Evolutionary conservation across 2,797 vertebrate genomes (phyloP).

Genomic region (Malacoraja senta): DNA sequence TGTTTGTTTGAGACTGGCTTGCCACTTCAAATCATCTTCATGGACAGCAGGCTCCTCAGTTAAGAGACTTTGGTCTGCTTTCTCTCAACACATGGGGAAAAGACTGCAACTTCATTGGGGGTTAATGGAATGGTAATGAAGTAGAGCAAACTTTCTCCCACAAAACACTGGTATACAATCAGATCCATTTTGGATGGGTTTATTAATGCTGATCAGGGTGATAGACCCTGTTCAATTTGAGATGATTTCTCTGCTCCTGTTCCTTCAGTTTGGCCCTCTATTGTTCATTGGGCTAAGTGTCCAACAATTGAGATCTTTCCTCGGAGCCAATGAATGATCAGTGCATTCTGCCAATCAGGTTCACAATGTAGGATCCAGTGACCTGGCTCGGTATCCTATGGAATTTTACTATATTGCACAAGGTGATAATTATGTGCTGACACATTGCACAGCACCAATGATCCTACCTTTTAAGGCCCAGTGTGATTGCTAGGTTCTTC

Average conservation of each 20-base stretch:
- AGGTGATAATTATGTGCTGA: background rate
- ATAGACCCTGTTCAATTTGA: background rate
- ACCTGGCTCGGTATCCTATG: background rate
- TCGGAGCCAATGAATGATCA: background rate
- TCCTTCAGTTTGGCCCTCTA: background rate
- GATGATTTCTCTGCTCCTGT: background rate
- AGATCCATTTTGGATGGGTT: background rate
- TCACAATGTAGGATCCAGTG: background rate
- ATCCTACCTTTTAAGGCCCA: slow-evolving; percentile 77
- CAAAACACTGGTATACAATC: background rate
- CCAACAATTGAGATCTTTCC: no score
- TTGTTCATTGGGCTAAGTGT: background rate
- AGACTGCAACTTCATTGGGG: background rate
- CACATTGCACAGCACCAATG: background rate
- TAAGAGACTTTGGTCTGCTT: background rate
- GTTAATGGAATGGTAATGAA: background rate
- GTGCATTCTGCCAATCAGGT: background rate
- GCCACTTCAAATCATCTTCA: no score
- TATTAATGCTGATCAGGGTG: background rate
- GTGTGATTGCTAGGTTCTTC: slow-evolving; percentile 69
- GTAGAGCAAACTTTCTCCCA: background rate
- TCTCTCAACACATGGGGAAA: background rate
- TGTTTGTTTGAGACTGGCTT: no score
- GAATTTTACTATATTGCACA: background rate
- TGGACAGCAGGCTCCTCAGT: background rate